Evolutionary conservation across 1,140 invertebrate genomes (phyloP), one percentile per base, ranked within the genome.

Genomic region (Trichomalopsis sarcophagae): DNA sequence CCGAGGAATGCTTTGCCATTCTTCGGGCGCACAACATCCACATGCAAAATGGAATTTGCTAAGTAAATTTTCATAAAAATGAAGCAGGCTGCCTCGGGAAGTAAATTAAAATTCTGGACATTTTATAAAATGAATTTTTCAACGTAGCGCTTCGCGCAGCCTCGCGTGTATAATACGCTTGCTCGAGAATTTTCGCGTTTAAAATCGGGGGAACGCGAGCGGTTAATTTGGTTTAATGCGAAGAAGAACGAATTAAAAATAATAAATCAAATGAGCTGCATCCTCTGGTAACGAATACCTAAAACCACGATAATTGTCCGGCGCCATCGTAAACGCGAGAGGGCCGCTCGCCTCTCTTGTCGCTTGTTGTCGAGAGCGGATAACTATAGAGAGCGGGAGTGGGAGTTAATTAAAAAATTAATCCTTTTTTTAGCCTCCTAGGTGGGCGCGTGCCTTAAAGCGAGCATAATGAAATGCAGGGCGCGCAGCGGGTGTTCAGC

Each of bases 391-490:
- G 55, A 21, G 21, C 5, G 5, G 55, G 40, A 10, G 23, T 11
- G 55, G 76, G 33, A 81, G 73, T 82, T 82, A 82, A 82, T 82
- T 82, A 82, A 82, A 82, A 82, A 75, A 82, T 82, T 75, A 82
- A 62, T 75, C 30, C 71, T 82, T 76, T 76, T 82, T 81, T 82
- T 55, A 33, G 80, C 33, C 40, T 33, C 23, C 40, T 81, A 50
- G 80, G 80, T 55, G 80, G 80, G 68, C 69, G 80, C 36, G 80
- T n/a, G 30, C 68, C 47, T 27, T 33, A 80, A 21, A 3, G 62
- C 80, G 27, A 10, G 74, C 50, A 81, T 81, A 86, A 87, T 88
- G 85, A 88, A 88, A 87, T 50, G 69, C 82, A 79, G 81, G 71
- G 81, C 81, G 84, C 87, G 86, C 80, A 73, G 80, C 68, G 68